Conservation (phyloP, 2,113 vertebrate genomes). For the Nerophis ophidion region DNA sequence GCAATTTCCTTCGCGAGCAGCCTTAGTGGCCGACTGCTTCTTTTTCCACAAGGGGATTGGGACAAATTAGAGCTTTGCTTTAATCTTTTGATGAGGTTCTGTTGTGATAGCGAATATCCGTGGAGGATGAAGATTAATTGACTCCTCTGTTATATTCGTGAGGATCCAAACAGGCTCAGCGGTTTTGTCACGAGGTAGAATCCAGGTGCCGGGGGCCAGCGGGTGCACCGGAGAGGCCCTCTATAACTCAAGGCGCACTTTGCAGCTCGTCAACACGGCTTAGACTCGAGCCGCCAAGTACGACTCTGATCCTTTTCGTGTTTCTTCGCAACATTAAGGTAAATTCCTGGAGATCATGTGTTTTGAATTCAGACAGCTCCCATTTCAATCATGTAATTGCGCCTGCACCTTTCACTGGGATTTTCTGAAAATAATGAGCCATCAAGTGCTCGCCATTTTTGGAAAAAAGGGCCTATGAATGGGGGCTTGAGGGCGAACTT, state of each 20-base stretch:
- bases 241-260: constrained; percentile 59
- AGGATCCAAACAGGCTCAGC: constrained; percentile 53
- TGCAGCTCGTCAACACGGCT: constrained; percentile 51
- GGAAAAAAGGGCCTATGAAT: constrained; percentile 32
- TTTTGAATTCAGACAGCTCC: constrained; percentile 63
- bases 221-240: constrained; percentile 50
- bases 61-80: constrained; percentile 52
- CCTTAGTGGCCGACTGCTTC: constrained; percentile 2
- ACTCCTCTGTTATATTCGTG: constrained; percentile 40
- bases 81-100: constrained; percentile 57
- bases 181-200: constrained; percentile 58
- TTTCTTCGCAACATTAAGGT: constrained; percentile 54
- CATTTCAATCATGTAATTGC: constrained; percentile 65
- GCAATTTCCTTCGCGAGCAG: constrained; percentile 41
- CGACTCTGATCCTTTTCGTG: constrained; percentile 37
- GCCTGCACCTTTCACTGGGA: constrained; percentile 51
- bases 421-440: constrained; percentile 60
- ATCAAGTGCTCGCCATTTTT: constrained; percentile 48
- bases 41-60: constrained; percentile 34
- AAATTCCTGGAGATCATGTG: constrained; percentile 59
- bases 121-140: constrained; percentile 61
- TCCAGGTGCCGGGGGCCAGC: constrained; percentile 57
- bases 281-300: constrained; percentile 13
- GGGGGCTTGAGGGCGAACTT: constrained; percentile 38
- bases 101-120: constrained; percentile 63